phyloP scores from a whole-genome alignment of 2,888 invertebrate genomes.

The Cheilosia impressa region DNA sequence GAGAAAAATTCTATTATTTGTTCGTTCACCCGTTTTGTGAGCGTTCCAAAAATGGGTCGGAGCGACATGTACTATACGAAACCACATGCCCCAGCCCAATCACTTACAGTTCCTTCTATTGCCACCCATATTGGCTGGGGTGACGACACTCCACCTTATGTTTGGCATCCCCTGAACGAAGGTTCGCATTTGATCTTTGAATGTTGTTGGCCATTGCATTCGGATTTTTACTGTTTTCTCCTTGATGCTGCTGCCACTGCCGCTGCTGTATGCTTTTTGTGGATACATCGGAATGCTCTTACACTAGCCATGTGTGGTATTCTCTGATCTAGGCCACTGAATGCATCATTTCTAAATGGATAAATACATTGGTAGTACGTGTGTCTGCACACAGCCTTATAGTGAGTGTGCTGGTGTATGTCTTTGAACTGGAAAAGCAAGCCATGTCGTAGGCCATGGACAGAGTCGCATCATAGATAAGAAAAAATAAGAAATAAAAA shows the following conservation, averaged over 20 bases:
- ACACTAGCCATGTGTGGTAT: conserved; percentile 49
- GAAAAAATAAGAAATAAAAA: background rate
- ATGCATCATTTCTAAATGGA: conserved; percentile 65
- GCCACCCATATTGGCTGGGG: background rate
- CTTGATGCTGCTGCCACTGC: background rate
- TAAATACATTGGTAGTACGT: conserved; percentile 35
- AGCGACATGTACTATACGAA: background rate
- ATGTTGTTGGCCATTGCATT: conserved; percentile 32
- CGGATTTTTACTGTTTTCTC: conserved; percentile 20
- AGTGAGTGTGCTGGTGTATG: conserved; percentile 14
- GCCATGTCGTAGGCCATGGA: conserved; percentile 65
- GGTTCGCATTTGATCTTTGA: conserved; percentile 32
- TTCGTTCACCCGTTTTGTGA: conserved; percentile 24
- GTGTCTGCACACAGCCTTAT: background rate
- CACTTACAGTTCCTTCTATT: background rate
- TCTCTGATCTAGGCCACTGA: conserved; percentile 65
- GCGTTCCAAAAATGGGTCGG: background rate
- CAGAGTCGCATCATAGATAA: conserved; percentile 30
- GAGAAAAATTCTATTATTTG: conserved; percentile 27
- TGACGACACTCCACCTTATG: conserved; percentile 9
- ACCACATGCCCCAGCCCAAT: conserved; percentile 6
- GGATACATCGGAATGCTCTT: conserved; percentile 59
- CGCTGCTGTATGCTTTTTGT: conserved; percentile 8
- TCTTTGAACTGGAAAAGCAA: conserved; percentile 44
- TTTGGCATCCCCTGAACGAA: conserved; percentile 7